Base-by-base conservation (phyloP, 2,888 invertebrate genomes). In the Temnothorax rugatulus region DNA sequence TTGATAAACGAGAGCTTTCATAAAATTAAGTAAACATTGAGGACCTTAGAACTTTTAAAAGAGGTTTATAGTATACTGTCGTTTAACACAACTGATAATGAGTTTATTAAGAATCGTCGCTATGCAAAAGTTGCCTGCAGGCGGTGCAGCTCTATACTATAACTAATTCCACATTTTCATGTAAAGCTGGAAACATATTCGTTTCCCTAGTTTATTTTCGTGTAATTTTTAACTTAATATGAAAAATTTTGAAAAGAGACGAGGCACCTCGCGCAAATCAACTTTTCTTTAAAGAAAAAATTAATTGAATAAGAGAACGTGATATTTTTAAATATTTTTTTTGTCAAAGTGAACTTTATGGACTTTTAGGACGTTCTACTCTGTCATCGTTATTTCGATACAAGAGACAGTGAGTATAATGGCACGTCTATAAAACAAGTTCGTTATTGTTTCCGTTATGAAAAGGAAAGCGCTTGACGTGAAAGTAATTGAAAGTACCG, bases 401-500 rank as follows among this genome's bases (percentile, higher is more conserved):
- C 18, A 66, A 54, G n/a, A 41, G 13, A 68, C 8, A 64, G 52
- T 38, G 44, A 79, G 4, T 34, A 44, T 44, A 77, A 77, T 34
- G 44, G 13, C 57, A 52, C 13, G 29, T 54, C n/a, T 11, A 57
- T 79, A 44, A 57, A 41, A 15, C 29, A 66, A 68, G 44, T 57
- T 57, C 11, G 21, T 34, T 69, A 79, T 57, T 79, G 77, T 77
- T 44, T 77, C 44, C 44, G 15, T 34, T 69, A 29, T 79, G 79
- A 68, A 69, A 79, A 79, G 68, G 57, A 69, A 79, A 79, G 57
- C 57, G 54, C 44, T 21, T 47, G 44, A 69, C 13, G 79, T 79
- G 79, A 79, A 79, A 79, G 69, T 79, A 79, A 79, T 79, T 69
- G 79, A 79, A 69, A 79, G 69, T 79, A 79, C 3, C 47, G n/a